Percentiles rank a stretch among this genome's conserved stretches.
Conservation (phyloP, 2,113 vertebrate genomes). For the Entomyzon cyanotis region DNA sequence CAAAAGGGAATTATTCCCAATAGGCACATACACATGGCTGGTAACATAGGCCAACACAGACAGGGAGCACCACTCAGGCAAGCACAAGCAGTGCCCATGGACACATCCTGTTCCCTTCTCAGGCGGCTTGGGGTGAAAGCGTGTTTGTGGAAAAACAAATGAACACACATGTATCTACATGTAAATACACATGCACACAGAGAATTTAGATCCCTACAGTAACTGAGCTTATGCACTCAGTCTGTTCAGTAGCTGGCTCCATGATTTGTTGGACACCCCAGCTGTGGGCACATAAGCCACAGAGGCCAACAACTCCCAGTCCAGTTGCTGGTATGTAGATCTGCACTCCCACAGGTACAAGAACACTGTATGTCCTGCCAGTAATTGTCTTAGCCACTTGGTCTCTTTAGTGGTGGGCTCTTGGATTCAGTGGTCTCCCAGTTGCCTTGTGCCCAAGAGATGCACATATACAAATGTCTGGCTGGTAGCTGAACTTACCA, state of each 20-base stretch:
- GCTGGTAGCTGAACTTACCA: neutral
- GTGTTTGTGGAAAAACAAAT: neutral
- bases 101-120: neutral
- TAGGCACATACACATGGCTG: neutral
- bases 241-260: neutral
- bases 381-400: neutral
- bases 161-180: neutral
- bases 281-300: neutral
- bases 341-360: neutral
- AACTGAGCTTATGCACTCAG: neutral
- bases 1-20: neutral
- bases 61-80: neutral
- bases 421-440: neutral
- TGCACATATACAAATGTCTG: neutral
- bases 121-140: neutral
- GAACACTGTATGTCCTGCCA: neutral
- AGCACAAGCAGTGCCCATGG: neutral
- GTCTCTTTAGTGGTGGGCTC: neutral
- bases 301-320: neutral
- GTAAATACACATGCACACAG: neutral
- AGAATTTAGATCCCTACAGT: neutral
- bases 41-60: neutral
- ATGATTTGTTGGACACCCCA: neutral
- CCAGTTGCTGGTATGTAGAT: neutral
- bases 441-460: neutral